Evolutionary conservation across 37 sponge, comb jelly and placozoan species (phyloP), one percentile per base, ranked within the genome.

Genomic region (Beroe ovata): DNA sequence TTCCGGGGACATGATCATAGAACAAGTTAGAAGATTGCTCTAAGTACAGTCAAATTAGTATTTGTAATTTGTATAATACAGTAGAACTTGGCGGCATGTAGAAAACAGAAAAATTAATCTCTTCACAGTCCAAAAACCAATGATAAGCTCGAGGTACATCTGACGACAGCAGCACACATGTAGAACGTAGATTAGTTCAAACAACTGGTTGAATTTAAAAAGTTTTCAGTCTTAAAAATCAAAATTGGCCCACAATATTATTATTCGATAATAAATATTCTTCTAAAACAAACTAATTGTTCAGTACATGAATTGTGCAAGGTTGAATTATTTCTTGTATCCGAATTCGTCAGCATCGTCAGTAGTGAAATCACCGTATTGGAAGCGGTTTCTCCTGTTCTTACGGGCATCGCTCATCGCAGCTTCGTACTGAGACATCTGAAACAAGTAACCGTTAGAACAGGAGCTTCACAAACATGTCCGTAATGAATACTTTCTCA

Each of bases 281-380:
- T 47, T 47, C 54, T 47, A 47, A 47, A 47, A 47, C 54, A 47
- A 47, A 47, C 54, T 47, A 47, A 47, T 47, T 16, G 6, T 47
- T 47, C 11, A 47, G n/a, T n/a, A n/a, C n/a, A n/a, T n/a, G n/a
- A n/a, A n/a, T n/a, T 11, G 11, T 11, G 54, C 54, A 47, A 29
- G 30, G 54, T 71, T 29, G 28, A 77, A 29, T 59, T 72, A 64
- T 42, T 91, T 91, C 59, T 88, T 60, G 61, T 95, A 95, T 22
- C 95, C 95, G 71, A 95, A 95, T 40, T 95, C 95, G 18, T 64
- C 89, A 35, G 94, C 94, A 89, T 93, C 93, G 71, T 95, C 95
- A 0, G 92, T 89, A 38, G 93, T 92, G 60, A 93, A 88, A 42
- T 96, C 96, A 28, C 96, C 96, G 88, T 96, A 96, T 16, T 91